These are phyloP conservation scores for Congeria kusceri DNA, from an alignment of 2,888 invertebrate genomes.

Conservation along the genomic window DNA sequence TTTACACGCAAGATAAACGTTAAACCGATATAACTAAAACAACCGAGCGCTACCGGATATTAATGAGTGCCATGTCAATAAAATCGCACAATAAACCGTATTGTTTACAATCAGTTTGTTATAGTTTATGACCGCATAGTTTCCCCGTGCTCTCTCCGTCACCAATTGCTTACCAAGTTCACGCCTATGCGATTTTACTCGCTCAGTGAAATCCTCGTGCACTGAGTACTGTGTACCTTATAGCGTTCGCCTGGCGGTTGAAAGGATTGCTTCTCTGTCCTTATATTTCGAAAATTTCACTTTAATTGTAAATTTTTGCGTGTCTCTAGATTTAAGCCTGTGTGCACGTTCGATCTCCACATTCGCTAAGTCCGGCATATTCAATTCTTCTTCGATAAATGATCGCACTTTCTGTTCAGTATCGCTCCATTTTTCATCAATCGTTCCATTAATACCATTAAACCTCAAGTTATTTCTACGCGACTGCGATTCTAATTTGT, in stretches of 20 bases:
- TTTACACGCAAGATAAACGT: no score
- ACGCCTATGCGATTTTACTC: constrained; percentile 16
- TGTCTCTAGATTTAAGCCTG: constrained; percentile 21
- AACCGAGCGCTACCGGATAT: no score
- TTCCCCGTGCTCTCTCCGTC: constrained; percentile 10
- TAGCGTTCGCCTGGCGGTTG: constrained; percentile 20
- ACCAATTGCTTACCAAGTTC: constrained; percentile 19
- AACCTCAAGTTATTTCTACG: constrained; percentile 4
- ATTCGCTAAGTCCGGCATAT: constrained; percentile 11
- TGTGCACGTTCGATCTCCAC: constrained; percentile 38
- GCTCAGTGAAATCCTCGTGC: constrained; percentile 24
- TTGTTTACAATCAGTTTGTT: constrained; percentile 29
- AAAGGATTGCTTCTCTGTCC: constrained; percentile 19
- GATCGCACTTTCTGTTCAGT: constrained; percentile 3
- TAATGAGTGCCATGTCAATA: no score
- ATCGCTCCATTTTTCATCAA: constrained; percentile 20
- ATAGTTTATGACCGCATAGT: constrained; percentile 20
- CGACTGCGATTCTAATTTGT: constrained; percentile 13
- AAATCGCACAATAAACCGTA: no score
- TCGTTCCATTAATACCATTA: constrained; percentile 11
- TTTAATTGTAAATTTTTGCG: constrained; percentile 29
- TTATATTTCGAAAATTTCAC: constrained; percentile 28
- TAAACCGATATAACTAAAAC: no score
- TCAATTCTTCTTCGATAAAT: constrained; percentile 26
- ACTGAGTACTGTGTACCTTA: constrained; percentile 5